A percentile compares a stretch with the other conserved stretches of the same genome.
These are phyloP conservation scores for Calliopsis andreniformis DNA, from an alignment of 1,140 invertebrate species.

Conservation along the genomic window DNA sequence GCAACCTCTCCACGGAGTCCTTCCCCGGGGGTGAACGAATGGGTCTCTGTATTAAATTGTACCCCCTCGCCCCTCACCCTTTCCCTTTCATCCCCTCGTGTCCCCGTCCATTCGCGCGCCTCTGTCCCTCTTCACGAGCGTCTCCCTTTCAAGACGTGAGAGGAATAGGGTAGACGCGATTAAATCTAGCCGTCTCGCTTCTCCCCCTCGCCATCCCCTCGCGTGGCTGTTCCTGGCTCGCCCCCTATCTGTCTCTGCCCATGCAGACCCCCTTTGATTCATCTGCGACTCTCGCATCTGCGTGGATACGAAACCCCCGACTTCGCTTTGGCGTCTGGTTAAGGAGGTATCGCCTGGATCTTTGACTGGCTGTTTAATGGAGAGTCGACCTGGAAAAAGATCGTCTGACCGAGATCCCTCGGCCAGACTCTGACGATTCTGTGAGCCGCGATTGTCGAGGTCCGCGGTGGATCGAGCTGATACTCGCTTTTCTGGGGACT, in stretches of 20 bases:
- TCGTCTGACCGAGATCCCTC: conserved; percentile 5
- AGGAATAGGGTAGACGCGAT: conserved; percentile 56
- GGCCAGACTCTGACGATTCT: not conserved
- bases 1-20: conserved; percentile 50
- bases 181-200: conserved; percentile 49
- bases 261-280: conserved; percentile 28
- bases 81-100: conserved; percentile 8
- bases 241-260: conserved; percentile 26
- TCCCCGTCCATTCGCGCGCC: not conserved
- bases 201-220: not conserved
- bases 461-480: not conserved
- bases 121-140: conserved; percentile 33
- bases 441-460: not conserved
- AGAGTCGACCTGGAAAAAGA: conserved; percentile 14
- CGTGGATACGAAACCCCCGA: not conserved
- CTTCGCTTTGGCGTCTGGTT: not conserved
- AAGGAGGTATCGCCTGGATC: conserved; percentile 32
- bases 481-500: too few relatives aligned
- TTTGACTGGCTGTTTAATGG: conserved; percentile 33
- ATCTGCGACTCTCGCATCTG: not conserved
- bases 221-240: not conserved
- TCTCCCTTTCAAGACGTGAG: conserved; percentile 46
- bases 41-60: conserved; percentile 64
- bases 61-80: conserved; percentile 1
- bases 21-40: conserved; percentile 54